Evolutionary conservation across 2,888 invertebrate species (phyloP).

Genomic region (Erannis defoliaria): DNA sequence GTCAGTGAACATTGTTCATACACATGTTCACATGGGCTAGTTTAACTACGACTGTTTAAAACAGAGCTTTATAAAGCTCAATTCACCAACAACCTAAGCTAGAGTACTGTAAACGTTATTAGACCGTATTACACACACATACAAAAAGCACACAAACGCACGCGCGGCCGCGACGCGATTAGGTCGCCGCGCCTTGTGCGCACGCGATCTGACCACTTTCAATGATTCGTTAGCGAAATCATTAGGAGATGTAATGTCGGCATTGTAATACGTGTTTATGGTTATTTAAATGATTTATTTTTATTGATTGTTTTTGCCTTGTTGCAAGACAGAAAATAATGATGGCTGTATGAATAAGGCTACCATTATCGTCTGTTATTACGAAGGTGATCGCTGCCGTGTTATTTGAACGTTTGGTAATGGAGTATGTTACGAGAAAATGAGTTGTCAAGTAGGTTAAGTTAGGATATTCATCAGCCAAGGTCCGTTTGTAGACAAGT

Average conservation of each 20-base stretch:
- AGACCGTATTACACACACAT: conserved; percentile 73
- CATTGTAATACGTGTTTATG: conserved; percentile 86
- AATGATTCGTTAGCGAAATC: conserved; percentile 87
- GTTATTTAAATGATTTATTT: conserved; percentile 87
- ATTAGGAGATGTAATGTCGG: conserved; percentile 86
- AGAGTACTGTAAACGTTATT: conserved; percentile 45
- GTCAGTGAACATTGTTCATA: no score
- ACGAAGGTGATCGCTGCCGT: conserved; percentile 81
- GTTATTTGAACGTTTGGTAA: conserved; percentile 82
- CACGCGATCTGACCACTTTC: conserved; percentile 85
- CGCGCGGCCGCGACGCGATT: conserved; percentile 55
- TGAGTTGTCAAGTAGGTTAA: conserved; percentile 81
- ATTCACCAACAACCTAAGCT: conserved; percentile 1
- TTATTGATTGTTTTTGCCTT: conserved; percentile 87
- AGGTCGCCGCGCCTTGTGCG: conserved; percentile 68
- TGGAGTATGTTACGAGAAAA: conserved; percentile 82
- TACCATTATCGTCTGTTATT: conserved; percentile 77
- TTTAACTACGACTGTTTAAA: no score
- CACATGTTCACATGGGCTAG: no score
- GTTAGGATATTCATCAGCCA: conserved; percentile 73
- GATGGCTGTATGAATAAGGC: conserved; percentile 81
- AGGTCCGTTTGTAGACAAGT: conserved; percentile 54
- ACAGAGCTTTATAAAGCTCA: no score
- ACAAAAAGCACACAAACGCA: conserved; percentile 58
- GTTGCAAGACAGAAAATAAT: conserved; percentile 86